These are phyloP conservation scores for Salticus scenicus DNA, from an alignment of 2,888 invertebrate species.

Conservation along the genomic window DNA sequence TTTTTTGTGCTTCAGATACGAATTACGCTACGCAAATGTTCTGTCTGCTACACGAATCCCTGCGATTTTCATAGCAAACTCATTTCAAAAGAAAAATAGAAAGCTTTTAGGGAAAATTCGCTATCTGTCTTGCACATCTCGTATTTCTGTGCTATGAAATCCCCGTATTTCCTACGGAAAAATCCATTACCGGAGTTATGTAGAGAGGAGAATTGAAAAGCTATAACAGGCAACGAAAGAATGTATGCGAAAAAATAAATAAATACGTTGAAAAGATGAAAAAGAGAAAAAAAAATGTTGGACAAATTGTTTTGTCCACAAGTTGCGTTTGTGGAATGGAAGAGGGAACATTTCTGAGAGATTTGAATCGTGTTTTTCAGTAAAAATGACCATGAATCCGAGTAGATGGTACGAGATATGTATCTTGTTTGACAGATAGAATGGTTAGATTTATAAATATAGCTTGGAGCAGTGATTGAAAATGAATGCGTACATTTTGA, in stretches of 20 bases:
- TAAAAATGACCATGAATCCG: too few relatives aligned
- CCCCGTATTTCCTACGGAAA: constrained; percentile 7
- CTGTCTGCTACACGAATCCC: background rate
- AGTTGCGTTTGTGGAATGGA: background rate
- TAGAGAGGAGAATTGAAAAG: background rate
- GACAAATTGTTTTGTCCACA: background rate
- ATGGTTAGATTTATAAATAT: too few relatives aligned
- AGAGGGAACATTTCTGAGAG: background rate
- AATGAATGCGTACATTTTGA: too few relatives aligned
- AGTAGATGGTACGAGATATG: too few relatives aligned
- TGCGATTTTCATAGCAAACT: background rate
- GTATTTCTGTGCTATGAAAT: background rate
- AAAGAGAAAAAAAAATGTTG: background rate
- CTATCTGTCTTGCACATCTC: background rate
- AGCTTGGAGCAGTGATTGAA: too few relatives aligned
- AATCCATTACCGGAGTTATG: constrained; percentile 9
- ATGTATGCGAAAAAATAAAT: background rate
- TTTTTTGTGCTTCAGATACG: background rate
- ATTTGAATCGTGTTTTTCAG: background rate
- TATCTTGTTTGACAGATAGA: too few relatives aligned
- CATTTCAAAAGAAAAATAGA: background rate
- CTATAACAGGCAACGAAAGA: background rate
- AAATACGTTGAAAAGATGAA: background rate
- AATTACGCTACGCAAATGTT: background rate
- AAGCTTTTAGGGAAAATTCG: background rate